Evolutionary conservation across 1,140 invertebrate genomes (phyloP).

Genomic region (Microplitis mediator): DNA sequence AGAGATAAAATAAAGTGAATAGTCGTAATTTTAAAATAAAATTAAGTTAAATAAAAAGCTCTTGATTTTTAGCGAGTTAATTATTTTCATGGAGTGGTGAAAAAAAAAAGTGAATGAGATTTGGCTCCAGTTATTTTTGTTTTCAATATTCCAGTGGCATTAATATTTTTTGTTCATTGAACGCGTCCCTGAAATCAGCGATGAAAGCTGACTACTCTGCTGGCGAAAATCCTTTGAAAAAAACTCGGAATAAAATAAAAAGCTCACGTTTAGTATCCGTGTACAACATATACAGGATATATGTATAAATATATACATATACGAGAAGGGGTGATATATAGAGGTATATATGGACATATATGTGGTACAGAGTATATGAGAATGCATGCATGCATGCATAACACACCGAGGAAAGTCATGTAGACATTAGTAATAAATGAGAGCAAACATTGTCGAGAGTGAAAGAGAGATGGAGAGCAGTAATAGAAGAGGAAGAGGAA

Average conservation of each 20-base stretch:
- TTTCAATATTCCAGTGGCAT: neutral
- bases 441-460: neutral
- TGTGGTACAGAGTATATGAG: too few species aligned
- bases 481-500: neutral
- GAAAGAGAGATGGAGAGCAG: too few species aligned
- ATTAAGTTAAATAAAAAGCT: too few species aligned
- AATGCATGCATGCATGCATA: neutral
- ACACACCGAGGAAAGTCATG: neutral
- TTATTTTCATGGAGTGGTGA: too few species aligned
- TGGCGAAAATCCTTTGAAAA: conserved; percentile 11
- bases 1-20: too few species aligned
- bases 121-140: too few species aligned
- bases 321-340: too few species aligned
- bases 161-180: neutral
- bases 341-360: too few species aligned
- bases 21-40: too few species aligned
- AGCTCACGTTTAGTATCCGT: neutral
- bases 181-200: neutral
- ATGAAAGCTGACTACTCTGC: neutral
- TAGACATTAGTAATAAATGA: neutral
- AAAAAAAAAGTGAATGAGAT: too few species aligned
- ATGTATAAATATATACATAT: neutral
- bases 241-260: conserved; percentile 2
- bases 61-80: too few species aligned
- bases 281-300: neutral